Percentiles rank a stretch among this genome's conserved stretches.
Evolutionary conservation across 2,113 vertebrate genomes (phyloP).

Genomic region (Paedocypris sp.): DNA sequence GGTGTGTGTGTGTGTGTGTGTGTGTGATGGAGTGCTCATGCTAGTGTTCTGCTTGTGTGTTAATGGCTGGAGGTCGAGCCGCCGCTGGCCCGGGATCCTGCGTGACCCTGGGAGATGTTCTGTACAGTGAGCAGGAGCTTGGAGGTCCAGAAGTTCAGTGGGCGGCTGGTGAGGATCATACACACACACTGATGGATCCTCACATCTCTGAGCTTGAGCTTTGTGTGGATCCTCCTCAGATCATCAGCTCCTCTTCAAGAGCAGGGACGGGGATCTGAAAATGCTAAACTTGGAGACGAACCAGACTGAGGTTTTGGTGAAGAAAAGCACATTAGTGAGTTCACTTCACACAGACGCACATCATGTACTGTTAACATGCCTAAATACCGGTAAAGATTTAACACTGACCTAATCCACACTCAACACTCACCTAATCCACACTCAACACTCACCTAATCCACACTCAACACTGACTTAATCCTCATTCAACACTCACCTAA

Average conservation of each 20-base stretch:
- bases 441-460: too few species aligned
- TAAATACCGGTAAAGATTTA: too few species aligned
- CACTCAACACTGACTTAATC: too few species aligned
- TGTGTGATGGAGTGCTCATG: not conserved
- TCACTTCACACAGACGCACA: too few species aligned
- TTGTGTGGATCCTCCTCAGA: constrained; percentile 34
- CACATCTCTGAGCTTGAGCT: not conserved
- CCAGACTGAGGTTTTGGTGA: constrained; percentile 52
- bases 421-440: too few species aligned
- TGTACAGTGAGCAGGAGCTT: constrained; percentile 69
- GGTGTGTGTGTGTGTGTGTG: not conserved
- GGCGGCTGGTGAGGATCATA: constrained; percentile 76
- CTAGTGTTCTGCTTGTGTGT: constrained; percentile 2
- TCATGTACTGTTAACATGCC: too few species aligned
- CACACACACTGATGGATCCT: not conserved
- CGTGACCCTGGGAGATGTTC: constrained; percentile 82
- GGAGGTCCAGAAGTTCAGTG: constrained; percentile 80
- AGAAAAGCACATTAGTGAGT: constrained; percentile 63
- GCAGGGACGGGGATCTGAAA: constrained; percentile 51
- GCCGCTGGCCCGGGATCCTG: constrained; percentile 66
- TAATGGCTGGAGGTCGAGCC: constrained; percentile 61
- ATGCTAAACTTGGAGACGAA: constrained; percentile 42
- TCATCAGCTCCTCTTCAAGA: constrained; percentile 48
- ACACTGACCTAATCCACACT: too few species aligned
- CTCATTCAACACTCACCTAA: too few species aligned